These are phyloP conservation scores for Ptychobarbus kaznakovi DNA, from an alignment of 2,797 vertebrate species.

Conservation along the genomic window DNA sequence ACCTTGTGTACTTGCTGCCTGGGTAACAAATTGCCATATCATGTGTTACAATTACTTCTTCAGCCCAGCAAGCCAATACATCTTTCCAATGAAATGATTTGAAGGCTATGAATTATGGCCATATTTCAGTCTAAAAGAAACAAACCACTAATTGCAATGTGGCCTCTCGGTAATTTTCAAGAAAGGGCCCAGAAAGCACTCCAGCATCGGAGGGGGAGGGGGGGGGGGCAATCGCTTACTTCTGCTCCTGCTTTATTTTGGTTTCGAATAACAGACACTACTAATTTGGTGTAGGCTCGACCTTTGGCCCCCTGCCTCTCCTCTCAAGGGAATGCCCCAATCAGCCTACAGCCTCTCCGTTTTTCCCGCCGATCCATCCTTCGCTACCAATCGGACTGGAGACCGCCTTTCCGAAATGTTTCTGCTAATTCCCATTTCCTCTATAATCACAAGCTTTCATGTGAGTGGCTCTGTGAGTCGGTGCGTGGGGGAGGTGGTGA, in stretches of 20 bases:
- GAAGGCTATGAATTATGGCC: constrained; percentile 88
- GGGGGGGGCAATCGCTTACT: constrained; percentile 80
- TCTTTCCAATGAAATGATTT: constrained; percentile 78
- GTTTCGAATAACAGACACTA: constrained; percentile 92
- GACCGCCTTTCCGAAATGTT: constrained; percentile 83
- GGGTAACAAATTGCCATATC: constrained; percentile 85
- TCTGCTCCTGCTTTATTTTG: constrained; percentile 89
- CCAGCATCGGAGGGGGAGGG: constrained; percentile 65
- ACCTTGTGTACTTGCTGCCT: constrained; percentile 78
- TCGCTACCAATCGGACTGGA: constrained; percentile 75
- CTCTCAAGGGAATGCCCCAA: constrained; percentile 84
- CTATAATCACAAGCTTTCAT: constrained; percentile 91
- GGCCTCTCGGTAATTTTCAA: constrained; percentile 80
- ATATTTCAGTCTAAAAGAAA: constrained; percentile 87
- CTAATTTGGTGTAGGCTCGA: constrained; percentile 90
- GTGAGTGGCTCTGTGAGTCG: constrained; percentile 80
- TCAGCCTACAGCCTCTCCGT: constrained; percentile 81
- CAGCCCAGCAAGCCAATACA: constrained; percentile 71
- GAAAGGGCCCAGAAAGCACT: constrained; percentile 78
- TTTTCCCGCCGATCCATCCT: constrained; percentile 55
- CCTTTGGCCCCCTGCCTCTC: constrained; percentile 74
- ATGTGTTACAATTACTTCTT: constrained; percentile 83
- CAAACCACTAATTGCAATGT: constrained; percentile 85
- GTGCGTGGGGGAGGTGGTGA: constrained; percentile 79
- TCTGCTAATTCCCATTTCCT: constrained; percentile 96